Evolutionary conservation across 2,113 vertebrate species (phyloP).

Genomic region (Sclerurus mexicanus): DNA sequence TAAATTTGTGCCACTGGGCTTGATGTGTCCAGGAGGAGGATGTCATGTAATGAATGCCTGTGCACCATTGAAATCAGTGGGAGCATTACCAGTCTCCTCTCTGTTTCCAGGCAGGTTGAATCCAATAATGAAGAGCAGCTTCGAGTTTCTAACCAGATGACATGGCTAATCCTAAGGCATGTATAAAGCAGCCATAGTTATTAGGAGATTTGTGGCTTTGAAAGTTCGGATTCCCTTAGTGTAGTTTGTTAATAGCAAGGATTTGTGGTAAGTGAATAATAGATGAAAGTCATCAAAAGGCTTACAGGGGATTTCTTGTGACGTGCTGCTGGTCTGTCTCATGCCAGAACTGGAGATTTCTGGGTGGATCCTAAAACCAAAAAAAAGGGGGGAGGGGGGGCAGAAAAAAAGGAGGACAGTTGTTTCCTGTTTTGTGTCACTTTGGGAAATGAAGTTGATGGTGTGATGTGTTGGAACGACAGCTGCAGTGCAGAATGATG

Average conservation of each 20-base stretch:
- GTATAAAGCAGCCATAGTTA: conserved; percentile 16
- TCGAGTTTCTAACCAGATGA: conserved; percentile 44
- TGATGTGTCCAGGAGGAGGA: neutral
- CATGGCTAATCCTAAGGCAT: conserved; percentile 40
- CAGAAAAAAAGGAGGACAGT: neutral
- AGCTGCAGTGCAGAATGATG: neutral
- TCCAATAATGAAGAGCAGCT: conserved; percentile 42
- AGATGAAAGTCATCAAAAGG: conserved; percentile 29
- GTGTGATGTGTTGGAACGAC: neutral
- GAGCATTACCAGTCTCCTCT: neutral
- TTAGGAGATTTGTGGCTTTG: conserved; percentile 52
- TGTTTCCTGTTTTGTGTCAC: neutral
- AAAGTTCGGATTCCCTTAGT: conserved; percentile 22
- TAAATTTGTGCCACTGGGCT: neutral
- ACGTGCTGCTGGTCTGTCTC: neutral
- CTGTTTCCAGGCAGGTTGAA: neutral
- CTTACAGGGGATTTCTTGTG: conserved; percentile 40
- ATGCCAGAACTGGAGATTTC: neutral
- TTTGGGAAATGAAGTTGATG: neutral
- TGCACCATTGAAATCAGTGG: neutral
- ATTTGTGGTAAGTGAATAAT: conserved; percentile 42
- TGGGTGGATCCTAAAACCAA: neutral
- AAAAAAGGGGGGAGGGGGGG: rapidly evolving
- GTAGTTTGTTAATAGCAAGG: conserved; percentile 11
- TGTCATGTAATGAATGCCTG: neutral